Evolutionary conservation across 2,797 vertebrate genomes (phyloP).

Genomic region (Sebastes iracundus): DNA sequence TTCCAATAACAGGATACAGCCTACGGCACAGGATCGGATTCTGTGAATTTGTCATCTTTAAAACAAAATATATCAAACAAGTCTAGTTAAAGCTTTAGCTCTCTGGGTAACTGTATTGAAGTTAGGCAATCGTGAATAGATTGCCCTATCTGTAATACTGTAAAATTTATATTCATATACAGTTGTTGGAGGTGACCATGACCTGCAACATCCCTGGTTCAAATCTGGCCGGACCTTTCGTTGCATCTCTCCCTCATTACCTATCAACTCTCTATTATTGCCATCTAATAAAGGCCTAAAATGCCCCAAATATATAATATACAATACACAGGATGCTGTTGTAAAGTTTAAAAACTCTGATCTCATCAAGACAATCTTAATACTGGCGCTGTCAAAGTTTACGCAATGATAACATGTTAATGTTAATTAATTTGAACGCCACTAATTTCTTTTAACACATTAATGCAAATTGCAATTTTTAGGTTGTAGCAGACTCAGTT

Average conservation of each 20-base stretch:
- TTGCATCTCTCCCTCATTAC: neutral
- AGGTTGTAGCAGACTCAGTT: too few relatives aligned
- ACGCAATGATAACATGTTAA: too few relatives aligned
- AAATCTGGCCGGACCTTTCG: neutral
- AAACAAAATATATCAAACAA: neutral
- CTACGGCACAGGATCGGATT: neutral
- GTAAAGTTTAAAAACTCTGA: too few relatives aligned
- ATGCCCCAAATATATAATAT: neutral
- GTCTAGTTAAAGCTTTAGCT: neutral
- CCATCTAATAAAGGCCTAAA: neutral
- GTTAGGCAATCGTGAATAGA: neutral
- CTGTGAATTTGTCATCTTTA: neutral
- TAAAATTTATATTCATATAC: too few relatives aligned
- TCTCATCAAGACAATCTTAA: too few relatives aligned
- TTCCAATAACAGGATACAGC: neutral
- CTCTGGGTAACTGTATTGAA: neutral
- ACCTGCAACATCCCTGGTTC: neutral
- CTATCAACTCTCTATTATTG: neutral
- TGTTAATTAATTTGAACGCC: rapidly evolving
- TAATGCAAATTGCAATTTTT: too few relatives aligned
- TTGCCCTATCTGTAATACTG: neutral
- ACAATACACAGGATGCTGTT: too few relatives aligned
- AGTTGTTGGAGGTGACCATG: neutral
- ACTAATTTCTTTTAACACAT: too few relatives aligned
- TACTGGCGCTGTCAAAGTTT: too few relatives aligned